Conservation (phyloP, 2,113 vertebrate genomes). For the Thymallus thymallus region DNA sequence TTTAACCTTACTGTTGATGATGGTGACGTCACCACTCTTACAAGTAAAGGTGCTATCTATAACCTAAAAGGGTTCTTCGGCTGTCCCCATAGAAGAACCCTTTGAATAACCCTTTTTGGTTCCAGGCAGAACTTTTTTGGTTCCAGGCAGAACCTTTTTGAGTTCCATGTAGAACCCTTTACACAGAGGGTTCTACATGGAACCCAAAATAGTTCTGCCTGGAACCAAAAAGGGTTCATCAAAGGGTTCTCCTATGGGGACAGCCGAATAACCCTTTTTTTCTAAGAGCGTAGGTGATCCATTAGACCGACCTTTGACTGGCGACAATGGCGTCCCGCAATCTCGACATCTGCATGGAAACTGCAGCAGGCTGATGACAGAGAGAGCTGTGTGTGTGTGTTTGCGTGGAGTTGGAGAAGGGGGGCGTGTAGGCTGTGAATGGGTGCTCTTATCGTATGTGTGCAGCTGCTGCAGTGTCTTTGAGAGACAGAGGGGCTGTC, state of each 20-base stretch:
- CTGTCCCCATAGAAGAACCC: no score
- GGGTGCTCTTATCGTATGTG: constrained; percentile 72
- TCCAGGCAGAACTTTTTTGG: no score
- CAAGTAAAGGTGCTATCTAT: no score
- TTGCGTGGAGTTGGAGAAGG: constrained; percentile 51
- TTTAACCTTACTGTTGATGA: constrained; percentile 29
- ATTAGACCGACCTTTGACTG: constrained; percentile 48
- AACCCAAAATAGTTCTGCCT: no score
- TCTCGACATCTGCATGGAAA: constrained; percentile 43
- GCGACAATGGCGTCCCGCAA: constrained; percentile 42
- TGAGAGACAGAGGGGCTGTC: constrained; percentile 69
- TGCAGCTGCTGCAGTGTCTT: constrained; percentile 74
- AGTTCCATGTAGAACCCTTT: no score
- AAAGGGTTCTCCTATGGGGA: no score
- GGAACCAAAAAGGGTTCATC: no score
- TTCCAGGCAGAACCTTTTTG: no score
- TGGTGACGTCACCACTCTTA: constrained; percentile 37
- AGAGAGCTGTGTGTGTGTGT: constrained; percentile 27
- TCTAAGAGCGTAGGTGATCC: constrained; percentile 37
- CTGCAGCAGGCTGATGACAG: constrained; percentile 40
- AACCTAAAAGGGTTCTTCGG: no score
- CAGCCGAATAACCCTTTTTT: no score
- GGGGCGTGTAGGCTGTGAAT: constrained; percentile 63
- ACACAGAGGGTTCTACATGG: no score
- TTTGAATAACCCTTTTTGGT: no score